These are phyloP conservation scores for Brachypteracias leptosomus DNA, from an alignment of 2,113 vertebrate genomes.

Conservation along the genomic window DNA sequence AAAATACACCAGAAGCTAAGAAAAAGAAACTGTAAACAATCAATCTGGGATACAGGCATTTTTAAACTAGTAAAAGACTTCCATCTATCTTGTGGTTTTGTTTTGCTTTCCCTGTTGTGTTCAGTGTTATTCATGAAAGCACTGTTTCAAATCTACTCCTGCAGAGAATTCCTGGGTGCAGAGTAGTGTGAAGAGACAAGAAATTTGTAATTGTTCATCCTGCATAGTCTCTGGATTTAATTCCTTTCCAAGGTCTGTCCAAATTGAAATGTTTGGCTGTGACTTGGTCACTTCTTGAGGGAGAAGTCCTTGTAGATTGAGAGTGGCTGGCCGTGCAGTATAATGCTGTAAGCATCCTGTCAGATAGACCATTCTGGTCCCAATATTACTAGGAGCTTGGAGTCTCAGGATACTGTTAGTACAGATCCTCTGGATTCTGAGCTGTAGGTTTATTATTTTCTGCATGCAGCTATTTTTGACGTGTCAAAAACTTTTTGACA, in stretches of 20 bases:
- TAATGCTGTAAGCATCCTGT: not conserved
- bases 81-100: not conserved
- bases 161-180: not conserved
- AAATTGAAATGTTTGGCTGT: not conserved
- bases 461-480: not conserved
- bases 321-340: not conserved
- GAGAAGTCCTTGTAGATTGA: not conserved
- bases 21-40: not conserved
- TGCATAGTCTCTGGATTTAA: not conserved
- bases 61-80: not conserved
- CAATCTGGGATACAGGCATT: not conserved
- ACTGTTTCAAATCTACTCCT: not conserved
- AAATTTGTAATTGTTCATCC: not conserved
- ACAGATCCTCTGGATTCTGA: not conserved
- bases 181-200: not conserved
- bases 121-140: not conserved
- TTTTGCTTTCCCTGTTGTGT: not conserved
- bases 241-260: not conserved
- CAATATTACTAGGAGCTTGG: not conserved
- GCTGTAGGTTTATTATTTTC: not conserved
- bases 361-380: not conserved
- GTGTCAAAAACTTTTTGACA: no score
- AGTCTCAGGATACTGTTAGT: not conserved
- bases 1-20: not conserved
- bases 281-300: not conserved